Base-by-base conservation (phyloP, 2,888 invertebrate genomes). In the Drymonia ruficornis region DNA sequence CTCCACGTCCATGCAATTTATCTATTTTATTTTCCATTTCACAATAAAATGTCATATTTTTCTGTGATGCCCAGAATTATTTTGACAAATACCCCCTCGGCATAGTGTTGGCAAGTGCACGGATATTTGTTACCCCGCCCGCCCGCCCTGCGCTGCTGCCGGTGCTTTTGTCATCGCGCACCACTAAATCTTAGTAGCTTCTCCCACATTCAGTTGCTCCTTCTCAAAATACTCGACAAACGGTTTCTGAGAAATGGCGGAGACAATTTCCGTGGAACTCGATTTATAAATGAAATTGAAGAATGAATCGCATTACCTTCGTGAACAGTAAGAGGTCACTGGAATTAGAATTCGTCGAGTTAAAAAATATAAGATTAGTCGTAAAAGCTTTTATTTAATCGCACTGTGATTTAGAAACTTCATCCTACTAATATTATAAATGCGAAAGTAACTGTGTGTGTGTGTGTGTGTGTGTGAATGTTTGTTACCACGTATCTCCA, bases 131-230 rank as follows among this genome's bases (percentile, higher is more conserved):
- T 44, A 44, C 43, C 43, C 13, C 19, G 43, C 43, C 43, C 43
- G 23, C 43, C 43, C 23, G 2, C 43, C 13, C 11, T 9, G 43
- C 43, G 13, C 16, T 23, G 43, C 18, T 13, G 12, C 19, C 18
- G 42, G 13, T 23, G 43, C 43, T 23, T 19, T 44, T 44, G 43
- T 44, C 43, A 44, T 40, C 19, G 43, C 23, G 43, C 12, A 44
- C 19, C 43, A 44, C 23, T 44, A 44, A 44, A 44, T 44, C 43
- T 44, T 44, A 44, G 43, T 19, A 18, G 43, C 13, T 18, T 44
- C 43, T 18, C 43, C 43, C 43, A 44, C 43, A 44, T 44, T 44
- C 43, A 44, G 43, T 44, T 44, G 23, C 43, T 44, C 40, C 40
- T 40, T 9, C 43, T 8, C 43, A 44, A 44, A 38, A 44, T 23